phyloP scores from a whole-genome alignment of 2,113 vertebrate species.

The Oreocharis arfaki region DNA sequence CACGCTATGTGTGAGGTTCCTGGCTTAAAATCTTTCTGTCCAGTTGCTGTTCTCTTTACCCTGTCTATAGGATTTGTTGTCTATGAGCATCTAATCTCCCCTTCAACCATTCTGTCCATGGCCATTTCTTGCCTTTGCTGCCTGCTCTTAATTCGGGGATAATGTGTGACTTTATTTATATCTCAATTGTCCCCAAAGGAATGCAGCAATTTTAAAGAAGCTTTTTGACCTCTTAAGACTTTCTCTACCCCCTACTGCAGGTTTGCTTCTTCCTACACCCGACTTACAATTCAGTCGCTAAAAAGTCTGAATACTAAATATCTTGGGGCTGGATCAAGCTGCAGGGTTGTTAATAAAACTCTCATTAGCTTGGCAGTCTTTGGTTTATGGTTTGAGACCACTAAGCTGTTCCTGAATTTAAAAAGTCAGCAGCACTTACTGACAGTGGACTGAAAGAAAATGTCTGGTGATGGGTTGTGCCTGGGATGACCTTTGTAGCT shows the following conservation, averaged over 20 bases:
- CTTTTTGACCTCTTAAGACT: not conserved
- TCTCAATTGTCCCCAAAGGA: not conserved
- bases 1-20: not conserved
- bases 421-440: not conserved
- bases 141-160: not conserved
- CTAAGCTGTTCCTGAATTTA: not conserved
- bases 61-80: not conserved
- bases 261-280: not conserved
- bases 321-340: not conserved
- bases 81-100: not conserved
- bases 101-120: accelerated
- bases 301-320: not conserved
- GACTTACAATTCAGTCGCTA: not conserved
- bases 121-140: not conserved
- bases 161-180: not conserved
- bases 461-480: not conserved
- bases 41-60: not conserved
- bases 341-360: not conserved
- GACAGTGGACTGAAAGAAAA: not conserved
- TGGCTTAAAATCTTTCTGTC: not conserved
- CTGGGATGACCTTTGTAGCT: not conserved
- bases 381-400: not conserved
- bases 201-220: not conserved
- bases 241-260: accelerated
- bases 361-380: not conserved